phyloP scores from a whole-genome alignment of 37 sponge, comb jelly and placozoan species.

The Trichoplax adhaerens region DNA sequence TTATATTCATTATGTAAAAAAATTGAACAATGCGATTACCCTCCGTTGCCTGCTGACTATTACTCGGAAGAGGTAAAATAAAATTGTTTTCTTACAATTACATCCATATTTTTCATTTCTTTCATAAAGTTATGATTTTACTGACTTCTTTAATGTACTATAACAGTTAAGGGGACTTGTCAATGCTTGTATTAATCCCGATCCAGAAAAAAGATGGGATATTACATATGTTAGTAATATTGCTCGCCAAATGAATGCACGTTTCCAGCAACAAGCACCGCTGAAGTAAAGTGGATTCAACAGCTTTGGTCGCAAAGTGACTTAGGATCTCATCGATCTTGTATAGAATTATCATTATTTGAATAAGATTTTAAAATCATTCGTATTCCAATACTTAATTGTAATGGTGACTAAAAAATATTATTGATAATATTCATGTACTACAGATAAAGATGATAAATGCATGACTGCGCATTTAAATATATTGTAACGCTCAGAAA shows the following conservation, averaged over 20 bases:
- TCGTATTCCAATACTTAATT: no score
- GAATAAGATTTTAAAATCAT: no score
- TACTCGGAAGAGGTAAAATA: conserved; percentile 64
- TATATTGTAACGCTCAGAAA: no score
- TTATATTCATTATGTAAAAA: conserved; percentile 93
- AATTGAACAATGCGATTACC: conserved; percentile 99
- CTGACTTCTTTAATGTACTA: conserved; percentile 6
- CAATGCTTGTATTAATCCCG: conserved; percentile 67
- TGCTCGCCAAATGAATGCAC: conserved; percentile 65
- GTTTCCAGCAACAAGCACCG: conserved; percentile 9
- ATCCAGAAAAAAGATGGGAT: conserved; percentile 73
- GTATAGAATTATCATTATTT: no score
- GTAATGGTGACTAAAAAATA: no score
- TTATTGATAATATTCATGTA: no score
- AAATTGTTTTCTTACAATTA: background rate
- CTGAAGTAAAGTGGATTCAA: background rate
- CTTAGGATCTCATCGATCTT: no score
- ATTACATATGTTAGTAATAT: conserved; percentile 54
- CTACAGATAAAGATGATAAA: no score
- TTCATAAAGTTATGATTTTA: background rate
- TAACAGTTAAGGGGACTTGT: conserved; percentile 72
- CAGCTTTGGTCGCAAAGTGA: background rate
- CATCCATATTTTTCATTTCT: background rate
- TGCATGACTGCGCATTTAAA: no score
- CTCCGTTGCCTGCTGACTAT: conserved; percentile 87